phyloP scores from a whole-genome alignment of 2,888 invertebrate genomes.

The Cephus nigrinus region DNA sequence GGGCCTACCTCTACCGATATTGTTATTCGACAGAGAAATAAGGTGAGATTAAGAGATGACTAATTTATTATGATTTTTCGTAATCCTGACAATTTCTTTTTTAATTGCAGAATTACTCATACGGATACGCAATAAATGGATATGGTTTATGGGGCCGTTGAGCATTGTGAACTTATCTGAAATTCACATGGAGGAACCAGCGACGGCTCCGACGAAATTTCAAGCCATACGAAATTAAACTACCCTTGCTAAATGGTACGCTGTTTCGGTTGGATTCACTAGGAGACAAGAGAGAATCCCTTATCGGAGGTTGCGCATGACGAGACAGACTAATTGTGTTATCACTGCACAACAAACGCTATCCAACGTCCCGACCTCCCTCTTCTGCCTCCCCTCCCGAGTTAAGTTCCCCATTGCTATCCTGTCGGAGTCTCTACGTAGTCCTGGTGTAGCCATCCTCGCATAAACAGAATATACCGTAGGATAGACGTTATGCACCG shows the following conservation, averaged over 20 bases:
- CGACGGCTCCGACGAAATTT: neutral
- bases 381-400: neutral
- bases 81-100: neutral
- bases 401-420: neutral
- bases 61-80: neutral
- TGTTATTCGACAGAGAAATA: neutral
- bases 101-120: neutral
- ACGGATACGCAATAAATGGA: neutral
- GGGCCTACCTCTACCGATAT: neutral
- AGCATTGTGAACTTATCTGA: neutral
- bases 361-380: conserved; percentile 8
- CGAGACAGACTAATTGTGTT: conserved; percentile 57
- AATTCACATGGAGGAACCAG: neutral
- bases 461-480: neutral
- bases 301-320: conserved; percentile 58
- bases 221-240: neutral
- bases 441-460: neutral
- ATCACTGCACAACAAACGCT: conserved; percentile 48
- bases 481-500: neutral
- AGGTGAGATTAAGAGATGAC: neutral
- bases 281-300: conserved; percentile 31
- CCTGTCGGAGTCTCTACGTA: neutral
- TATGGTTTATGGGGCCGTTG: neutral
- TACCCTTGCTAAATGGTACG: neutral
- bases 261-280: neutral